Evolutionary conservation across 37 sponge, comb jelly and placozoan genomes (phyloP).

Genomic region (Geodia barretti): DNA sequence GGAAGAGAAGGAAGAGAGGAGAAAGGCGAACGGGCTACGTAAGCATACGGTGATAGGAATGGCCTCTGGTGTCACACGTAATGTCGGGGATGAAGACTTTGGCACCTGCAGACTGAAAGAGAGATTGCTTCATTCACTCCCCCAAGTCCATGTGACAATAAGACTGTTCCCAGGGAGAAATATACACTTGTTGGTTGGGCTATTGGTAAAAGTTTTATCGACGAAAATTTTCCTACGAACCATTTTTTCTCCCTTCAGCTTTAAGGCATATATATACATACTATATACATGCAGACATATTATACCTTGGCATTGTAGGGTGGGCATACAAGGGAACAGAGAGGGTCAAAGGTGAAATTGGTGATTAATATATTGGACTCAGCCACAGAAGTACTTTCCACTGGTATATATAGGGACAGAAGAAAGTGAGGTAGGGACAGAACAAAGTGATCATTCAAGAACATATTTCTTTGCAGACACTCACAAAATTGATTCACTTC

Average conservation of each 20-base stretch:
- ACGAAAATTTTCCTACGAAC: too few relatives aligned
- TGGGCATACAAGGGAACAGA: background rate
- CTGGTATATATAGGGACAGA: background rate
- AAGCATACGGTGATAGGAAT: background rate
- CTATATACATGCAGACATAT: background rate
- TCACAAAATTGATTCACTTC: conserved; percentile 55
- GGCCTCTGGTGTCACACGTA: background rate
- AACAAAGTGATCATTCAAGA: background rate
- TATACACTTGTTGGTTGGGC: too few relatives aligned
- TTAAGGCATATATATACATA: too few relatives aligned
- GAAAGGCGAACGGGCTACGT: background rate
- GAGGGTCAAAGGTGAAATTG: conserved; percentile 46
- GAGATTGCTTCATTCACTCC: too few relatives aligned
- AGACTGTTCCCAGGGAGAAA: too few relatives aligned
- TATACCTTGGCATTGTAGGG: conserved; percentile 13
- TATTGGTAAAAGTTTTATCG: too few relatives aligned
- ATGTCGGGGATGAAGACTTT: conserved; percentile 14
- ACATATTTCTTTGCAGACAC: too few relatives aligned
- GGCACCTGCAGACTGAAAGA: background rate
- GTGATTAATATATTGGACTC: conserved; percentile 4
- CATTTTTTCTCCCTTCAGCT: too few relatives aligned
- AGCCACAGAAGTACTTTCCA: background rate
- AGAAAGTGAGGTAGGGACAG: background rate
- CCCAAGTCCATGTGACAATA: too few relatives aligned
- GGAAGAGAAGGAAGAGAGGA: background rate